These are phyloP conservation scores for Aphrocallistes beatrix DNA, from an alignment of 37 sponge, comb jelly and placozoan genomes.

Conservation along the genomic window DNA sequence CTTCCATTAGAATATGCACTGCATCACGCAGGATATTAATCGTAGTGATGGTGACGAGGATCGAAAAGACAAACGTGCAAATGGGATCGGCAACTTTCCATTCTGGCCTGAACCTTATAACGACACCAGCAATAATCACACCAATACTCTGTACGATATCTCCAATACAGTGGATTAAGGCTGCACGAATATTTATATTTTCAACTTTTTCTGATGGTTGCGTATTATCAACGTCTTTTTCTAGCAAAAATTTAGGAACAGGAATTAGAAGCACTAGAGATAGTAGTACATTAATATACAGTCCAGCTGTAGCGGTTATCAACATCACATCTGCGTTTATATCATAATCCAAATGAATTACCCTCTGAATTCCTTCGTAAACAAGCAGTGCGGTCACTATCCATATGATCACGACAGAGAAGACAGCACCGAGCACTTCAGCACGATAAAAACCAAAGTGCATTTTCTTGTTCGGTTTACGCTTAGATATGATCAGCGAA, in stretches of 20 bases:
- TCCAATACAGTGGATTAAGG: background rate
- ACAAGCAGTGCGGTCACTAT: background rate
- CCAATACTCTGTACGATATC: constrained; percentile 9
- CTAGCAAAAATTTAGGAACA: background rate
- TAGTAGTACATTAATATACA: background rate
- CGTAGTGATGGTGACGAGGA: constrained; percentile 37
- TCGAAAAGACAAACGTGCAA: constrained; percentile 44
- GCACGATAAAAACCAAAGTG: constrained; percentile 85
- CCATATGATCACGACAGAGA: constrained; percentile 48
- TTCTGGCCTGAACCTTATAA: constrained; percentile 31
- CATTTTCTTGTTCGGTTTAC: constrained; percentile 64
- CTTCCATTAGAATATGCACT: constrained; percentile 47
- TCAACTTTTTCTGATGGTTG: no score
- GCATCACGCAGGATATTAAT: constrained; percentile 37
- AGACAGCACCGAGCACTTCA: constrained; percentile 81
- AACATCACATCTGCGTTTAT: background rate
- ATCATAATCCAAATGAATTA: background rate
- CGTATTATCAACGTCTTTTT: background rate
- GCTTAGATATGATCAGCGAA: constrained; percentile 69
- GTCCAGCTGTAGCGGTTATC: background rate
- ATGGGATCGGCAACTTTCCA: constrained; percentile 46
- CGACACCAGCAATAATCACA: background rate
- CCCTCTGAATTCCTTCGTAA: background rate
- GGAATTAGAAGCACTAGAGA: background rate
- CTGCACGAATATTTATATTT: background rate